A percentile compares a stretch with the other conserved stretches of the same genome.
phyloP scores from a whole-genome alignment of 2,888 invertebrate species.

The Epinotia brunnichana region DNA sequence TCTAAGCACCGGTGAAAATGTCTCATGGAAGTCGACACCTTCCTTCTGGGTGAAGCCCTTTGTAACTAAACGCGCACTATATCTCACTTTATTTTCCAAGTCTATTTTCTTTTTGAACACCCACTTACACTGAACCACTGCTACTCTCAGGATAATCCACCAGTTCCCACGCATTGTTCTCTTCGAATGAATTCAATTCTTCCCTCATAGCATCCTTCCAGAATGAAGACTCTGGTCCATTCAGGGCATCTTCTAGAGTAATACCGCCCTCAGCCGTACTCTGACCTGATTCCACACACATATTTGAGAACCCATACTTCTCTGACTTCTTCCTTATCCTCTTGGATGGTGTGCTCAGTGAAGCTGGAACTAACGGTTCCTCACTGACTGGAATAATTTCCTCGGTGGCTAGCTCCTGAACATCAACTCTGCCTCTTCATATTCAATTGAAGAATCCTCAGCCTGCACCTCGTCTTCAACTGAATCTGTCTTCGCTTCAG shows the following conservation, averaged over 20 bases:
- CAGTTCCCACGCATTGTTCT: conserved; percentile 40
- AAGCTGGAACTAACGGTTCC: too few relatives aligned
- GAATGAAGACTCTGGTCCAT: conserved; percentile 35
- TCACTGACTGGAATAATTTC: too few relatives aligned
- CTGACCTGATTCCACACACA: conserved; percentile 7
- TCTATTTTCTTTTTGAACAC: too few relatives aligned
- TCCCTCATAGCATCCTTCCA: conserved; percentile 41
- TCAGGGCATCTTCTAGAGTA: conserved; percentile 34
- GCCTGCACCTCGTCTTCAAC: not conserved
- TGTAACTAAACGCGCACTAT: too few relatives aligned
- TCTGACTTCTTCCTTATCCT: conserved; percentile 17
- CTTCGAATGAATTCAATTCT: conserved; percentile 41
- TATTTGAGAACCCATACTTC: conserved; percentile 23
- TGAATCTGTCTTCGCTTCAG: not conserved
- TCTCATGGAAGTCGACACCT: too few relatives aligned
- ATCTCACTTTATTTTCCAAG: too few relatives aligned
- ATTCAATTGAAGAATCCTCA: too few relatives aligned
- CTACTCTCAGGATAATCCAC: conserved; percentile 14
- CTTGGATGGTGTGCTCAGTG: too few relatives aligned
- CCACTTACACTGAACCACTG: conserved; percentile 25
- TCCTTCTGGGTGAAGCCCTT: too few relatives aligned
- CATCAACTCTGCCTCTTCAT: too few relatives aligned
- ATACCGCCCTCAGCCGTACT: not conserved
- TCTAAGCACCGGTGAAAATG: too few relatives aligned
- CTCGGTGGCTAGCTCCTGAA: too few relatives aligned